Evolutionary conservation across 2,888 invertebrate genomes (phyloP).

Genomic region (Colletes collaris): DNA sequence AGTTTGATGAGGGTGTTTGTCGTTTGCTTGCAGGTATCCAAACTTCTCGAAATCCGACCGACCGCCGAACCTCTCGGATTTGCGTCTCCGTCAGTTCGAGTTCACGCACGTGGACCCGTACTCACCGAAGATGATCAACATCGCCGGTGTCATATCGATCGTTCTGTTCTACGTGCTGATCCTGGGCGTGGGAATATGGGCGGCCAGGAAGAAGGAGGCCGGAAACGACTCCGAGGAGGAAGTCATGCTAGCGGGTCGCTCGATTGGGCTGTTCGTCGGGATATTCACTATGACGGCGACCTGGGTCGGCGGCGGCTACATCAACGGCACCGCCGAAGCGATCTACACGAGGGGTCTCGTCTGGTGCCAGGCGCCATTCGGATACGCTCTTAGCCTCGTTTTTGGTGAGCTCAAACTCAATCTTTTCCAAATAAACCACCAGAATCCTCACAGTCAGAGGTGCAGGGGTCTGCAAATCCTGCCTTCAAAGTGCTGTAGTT

Average conservation of each 20-base stretch:
- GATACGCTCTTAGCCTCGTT: constrained; percentile 97
- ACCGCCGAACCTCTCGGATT: constrained; percentile 78
- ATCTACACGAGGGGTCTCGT: constrained; percentile 96
- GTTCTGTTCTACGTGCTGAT: constrained; percentile 98
- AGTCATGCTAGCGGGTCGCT: constrained; percentile 99
- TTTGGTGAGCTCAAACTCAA: constrained; percentile 87
- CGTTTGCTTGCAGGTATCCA: constrained; percentile 75
- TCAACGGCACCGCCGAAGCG: constrained; percentile 99
- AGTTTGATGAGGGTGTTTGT: background rate
- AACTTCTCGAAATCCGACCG: constrained; percentile 78
- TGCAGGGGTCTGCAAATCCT: no score
- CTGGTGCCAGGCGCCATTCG: constrained; percentile 99
- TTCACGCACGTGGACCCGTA: constrained; percentile 79
- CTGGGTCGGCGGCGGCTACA: constrained; percentile 99
- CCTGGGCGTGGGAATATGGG: constrained; percentile 98
- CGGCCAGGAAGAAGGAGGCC: constrained; percentile 94
- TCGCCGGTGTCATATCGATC: constrained; percentile 96
- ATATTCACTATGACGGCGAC: constrained; percentile 99
- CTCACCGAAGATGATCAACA: constrained; percentile 91
- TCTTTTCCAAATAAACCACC: no score
- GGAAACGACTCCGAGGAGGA: constrained; percentile 97
- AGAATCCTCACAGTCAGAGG: no score
- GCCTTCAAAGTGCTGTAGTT: no score
- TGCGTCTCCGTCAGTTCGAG: constrained; percentile 79
- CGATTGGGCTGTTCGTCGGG: constrained; percentile 98